A percentile compares a stretch with the other conserved stretches of the same genome.
Evolutionary conservation across 2,797 vertebrate genomes (phyloP).

Genomic region (Anomalospiza imberbis): DNA sequence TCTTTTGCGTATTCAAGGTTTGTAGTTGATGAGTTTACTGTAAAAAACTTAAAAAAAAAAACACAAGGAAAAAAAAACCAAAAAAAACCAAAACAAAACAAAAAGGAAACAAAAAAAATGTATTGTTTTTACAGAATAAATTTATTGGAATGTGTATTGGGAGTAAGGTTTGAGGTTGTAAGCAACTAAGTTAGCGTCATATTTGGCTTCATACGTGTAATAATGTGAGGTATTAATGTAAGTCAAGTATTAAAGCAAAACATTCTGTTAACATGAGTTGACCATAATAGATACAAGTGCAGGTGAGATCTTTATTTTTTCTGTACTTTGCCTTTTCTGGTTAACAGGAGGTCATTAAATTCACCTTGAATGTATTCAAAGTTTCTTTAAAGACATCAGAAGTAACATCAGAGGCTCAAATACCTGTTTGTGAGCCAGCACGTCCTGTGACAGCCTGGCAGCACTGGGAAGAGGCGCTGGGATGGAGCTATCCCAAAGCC

Average conservation of each 20-base stretch:
- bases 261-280: constrained; percentile 77
- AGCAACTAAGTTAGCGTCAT: constrained; percentile 78
- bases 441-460: not conserved
- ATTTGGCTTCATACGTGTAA: constrained; percentile 81
- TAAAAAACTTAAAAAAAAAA: constrained; percentile 82
- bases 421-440: not conserved
- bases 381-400: constrained; percentile 39
- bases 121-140: constrained; percentile 99
- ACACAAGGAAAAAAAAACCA: not conserved
- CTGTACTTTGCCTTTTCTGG: constrained; percentile 62
- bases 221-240: constrained; percentile 81
- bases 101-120: constrained; percentile 79
- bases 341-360: constrained; percentile 63
- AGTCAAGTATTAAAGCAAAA: constrained; percentile 81
- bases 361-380: constrained; percentile 64
- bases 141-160: constrained; percentile 89
- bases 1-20: constrained; percentile 88
- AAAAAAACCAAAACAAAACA: not conserved
- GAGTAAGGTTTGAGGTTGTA: constrained; percentile 81
- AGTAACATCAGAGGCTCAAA: not conserved
- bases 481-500: not conserved
- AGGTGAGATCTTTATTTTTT: constrained; percentile 71
- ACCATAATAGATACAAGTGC: constrained; percentile 73
- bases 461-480: not conserved
- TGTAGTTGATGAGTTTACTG: constrained; percentile 90